These are phyloP conservation scores for Phoebastria nigripes DNA, from an alignment of 2,797 vertebrate species.

Conservation along the genomic window DNA sequence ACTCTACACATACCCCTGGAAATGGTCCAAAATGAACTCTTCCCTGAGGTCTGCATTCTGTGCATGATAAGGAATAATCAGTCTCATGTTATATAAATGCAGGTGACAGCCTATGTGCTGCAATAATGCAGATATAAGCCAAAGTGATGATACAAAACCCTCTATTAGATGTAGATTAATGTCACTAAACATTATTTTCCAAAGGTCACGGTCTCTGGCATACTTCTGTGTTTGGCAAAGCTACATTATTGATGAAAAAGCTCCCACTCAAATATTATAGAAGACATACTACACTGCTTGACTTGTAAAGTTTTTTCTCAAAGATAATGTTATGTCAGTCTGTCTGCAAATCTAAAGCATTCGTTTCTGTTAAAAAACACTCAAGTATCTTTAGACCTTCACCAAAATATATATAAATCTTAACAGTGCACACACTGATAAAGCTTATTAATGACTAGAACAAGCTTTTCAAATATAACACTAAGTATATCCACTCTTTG, in stretches of 20 bases:
- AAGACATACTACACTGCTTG: not conserved
- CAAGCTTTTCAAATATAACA: not conserved
- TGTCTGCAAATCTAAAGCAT: constrained; percentile 21
- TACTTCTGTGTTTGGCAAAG: constrained; percentile 30
- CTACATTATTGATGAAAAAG: constrained; percentile 60
- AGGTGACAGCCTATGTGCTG: constrained; percentile 44
- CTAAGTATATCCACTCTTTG: not conserved
- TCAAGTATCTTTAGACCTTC: not conserved
- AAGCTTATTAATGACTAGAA: not conserved
- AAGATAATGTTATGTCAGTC: not conserved
- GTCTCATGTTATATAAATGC: constrained; percentile 56
- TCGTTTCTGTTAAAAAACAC: not conserved
- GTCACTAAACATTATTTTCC: constrained; percentile 48
- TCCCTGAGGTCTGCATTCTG: constrained; percentile 28
- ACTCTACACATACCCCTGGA: constrained; percentile 27
- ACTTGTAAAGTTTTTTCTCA: not conserved
- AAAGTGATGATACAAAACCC: constrained; percentile 15
- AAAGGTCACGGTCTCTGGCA: constrained; percentile 16
- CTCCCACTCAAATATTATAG: constrained; percentile 26
- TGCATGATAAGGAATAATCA: constrained; percentile 59
- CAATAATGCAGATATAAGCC: constrained; percentile 46
- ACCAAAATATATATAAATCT: not conserved
- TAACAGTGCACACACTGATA: not conserved
- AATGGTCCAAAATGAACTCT: constrained; percentile 52
- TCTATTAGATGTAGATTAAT: constrained; percentile 51